Base-by-base conservation (phyloP, 2,888 invertebrate genomes). In the Calameuta idolon region DNA sequence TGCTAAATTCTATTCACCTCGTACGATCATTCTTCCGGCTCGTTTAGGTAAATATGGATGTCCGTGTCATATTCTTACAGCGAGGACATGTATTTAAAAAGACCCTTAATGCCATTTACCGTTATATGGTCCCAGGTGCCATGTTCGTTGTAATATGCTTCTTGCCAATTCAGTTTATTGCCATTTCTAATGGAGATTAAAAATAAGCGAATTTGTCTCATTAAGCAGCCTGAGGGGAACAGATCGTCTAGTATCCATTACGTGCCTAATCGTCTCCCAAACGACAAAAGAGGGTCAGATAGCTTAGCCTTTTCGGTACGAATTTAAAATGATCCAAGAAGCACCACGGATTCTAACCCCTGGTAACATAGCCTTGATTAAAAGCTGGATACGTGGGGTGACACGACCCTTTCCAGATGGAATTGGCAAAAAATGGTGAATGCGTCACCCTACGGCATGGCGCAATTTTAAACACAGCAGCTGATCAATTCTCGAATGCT, bases 291-390 rank as follows among this genome's bases (percentile, higher is more conserved):
- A 34, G 71, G 33, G 31, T 71, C 12, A 31, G 71, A 71, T 71
- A 71, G 71, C 30, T 71, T 15, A 33, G 12, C 31, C 71, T 11
- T 23, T 23, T 71, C 12, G 71, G 31, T 76, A 40, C 33, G 31
- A 71, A 69, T 35, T 78, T 71, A 30, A 78, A 78, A 78, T 76
- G 37, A 76, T 40, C 78, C 76, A 76, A 34, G 69, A 31, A 34
- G 37, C 69, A 69, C 69, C 75, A 23, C 15, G 30, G 37, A 75
- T 75, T 77, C 37, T 35, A 74, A 69, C 69, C 35, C 75, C 69
- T 69, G 9, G 23, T 23, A 23, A 23, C 23, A 40, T 31, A 33
- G 55, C 34, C 78, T 78, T 75, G 76, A 78, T 78, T 78, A 78
- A 78, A 69, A 69, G 69, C 33, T 75, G 37, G 78, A 76, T 34